Evolutionary conservation across 2,797 vertebrate species (phyloP), one percentile per base, ranked within the genome.

Genomic region (Enteromius treurensis): DNA sequence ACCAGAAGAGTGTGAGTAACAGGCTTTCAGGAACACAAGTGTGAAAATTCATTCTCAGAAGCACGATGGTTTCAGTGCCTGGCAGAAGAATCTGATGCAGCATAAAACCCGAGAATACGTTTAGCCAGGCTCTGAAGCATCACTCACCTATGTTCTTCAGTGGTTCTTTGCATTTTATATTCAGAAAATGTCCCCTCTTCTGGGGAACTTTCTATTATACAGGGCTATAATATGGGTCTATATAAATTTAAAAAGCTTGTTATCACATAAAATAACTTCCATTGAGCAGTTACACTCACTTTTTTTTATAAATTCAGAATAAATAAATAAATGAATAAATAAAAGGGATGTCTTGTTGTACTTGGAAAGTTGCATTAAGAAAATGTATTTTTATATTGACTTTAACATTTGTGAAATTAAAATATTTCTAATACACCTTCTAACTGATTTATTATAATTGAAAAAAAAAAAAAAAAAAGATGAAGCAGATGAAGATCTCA

Each of bases 31-130:
- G 26, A 68, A 60, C 19, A 71, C 13, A 15, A 32, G 51, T 80
- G 79, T 37, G 37, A 70, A 37, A 23, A 26, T 5, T 71, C 58
- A 13, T 51, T 65, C 37, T 47, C 42, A 32, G 58, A 77, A 77
- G 60, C 7, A 19, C 15, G 1, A 34, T 17, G 5, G 40, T 29
- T 77, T 42, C 32, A 5, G 51, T 23, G 32, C 32, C 32, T 76
- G 51, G 40, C 53, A 42, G 51, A 76, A 40, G 53, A 14, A 60
- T 64, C 15, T 62, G 37, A 64, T 29, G 58, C 58, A 15, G 26
- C 26, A 60, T 45, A 49, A 42, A 62, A 77, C 19, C 15, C 5
- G 34, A 78, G 10, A 49, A 49, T 8, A 40, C 7, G 37, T 40
- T 34, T 3, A 77, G 9, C 5, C 60, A 32, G 26, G 58, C 29